Evolutionary conservation across 1,140 invertebrate genomes (phyloP).

Genomic region (Spodoptera frugiperda): DNA sequence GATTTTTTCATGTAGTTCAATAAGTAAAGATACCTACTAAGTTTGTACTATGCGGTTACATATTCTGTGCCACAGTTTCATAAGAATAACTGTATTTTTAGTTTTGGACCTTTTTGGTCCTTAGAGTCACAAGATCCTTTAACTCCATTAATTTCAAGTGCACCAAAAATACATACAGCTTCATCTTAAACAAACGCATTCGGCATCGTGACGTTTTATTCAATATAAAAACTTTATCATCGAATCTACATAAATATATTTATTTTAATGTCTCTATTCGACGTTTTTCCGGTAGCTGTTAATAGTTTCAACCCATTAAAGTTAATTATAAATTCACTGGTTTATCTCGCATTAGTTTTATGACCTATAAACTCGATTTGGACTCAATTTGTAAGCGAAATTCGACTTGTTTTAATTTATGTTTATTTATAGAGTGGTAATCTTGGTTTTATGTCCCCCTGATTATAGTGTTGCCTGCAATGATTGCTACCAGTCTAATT

Average conservation of each 20-base stretch:
- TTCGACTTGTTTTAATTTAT: conserved; percentile 54
- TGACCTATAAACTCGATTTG: conserved; percentile 70
- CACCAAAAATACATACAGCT: conserved; percentile 9
- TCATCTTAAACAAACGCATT: conserved; percentile 63
- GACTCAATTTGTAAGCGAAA: conserved; percentile 78
- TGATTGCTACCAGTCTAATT: conserved; percentile 5
- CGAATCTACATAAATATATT: conserved; percentile 80
- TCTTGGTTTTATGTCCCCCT: conserved; percentile 10
- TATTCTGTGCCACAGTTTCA: too few species aligned
- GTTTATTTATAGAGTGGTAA: conserved; percentile 46
- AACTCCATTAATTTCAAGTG: too few species aligned
- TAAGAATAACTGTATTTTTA: too few species aligned
- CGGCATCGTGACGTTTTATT: conserved; percentile 72
- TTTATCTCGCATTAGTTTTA: conserved; percentile 79
- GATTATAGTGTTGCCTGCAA: conserved; percentile 13
- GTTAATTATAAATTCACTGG: conserved; percentile 77
- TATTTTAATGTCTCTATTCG: conserved; percentile 84
- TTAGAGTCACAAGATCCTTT: too few species aligned
- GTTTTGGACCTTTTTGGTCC: too few species aligned
- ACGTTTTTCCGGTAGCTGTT: conserved; percentile 81
- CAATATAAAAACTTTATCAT: conserved; percentile 78
- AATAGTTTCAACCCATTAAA: conserved; percentile 80
- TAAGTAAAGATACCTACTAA: too few species aligned
- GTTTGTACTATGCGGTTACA: too few species aligned
- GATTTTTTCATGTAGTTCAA: too few species aligned